Conservation (phyloP, 2,113 vertebrate genomes). For the Corydoras sp. region DNA sequence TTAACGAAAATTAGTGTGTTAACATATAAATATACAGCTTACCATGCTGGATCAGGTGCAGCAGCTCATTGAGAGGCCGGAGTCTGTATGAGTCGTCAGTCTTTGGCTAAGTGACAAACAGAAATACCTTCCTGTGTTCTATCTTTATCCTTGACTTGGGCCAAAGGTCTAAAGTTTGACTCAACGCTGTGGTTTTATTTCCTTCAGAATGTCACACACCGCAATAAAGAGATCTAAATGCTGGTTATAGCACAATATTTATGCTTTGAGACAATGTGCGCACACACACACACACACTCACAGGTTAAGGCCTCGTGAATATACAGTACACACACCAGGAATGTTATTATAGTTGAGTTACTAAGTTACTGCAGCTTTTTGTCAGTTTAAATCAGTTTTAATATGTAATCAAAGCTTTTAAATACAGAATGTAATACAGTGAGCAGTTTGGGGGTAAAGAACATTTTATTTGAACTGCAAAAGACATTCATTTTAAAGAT, state of each 20-base stretch:
- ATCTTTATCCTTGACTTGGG: slow-evolving; percentile 2
- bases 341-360: no score
- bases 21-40: not conserved
- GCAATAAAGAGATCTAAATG: not conserved
- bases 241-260: no score
- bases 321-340: no score
- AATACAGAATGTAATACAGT: not conserved
- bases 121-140: not conserved
- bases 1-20: not conserved
- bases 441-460: not conserved
- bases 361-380: no score
- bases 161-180: slow-evolving; percentile 23
- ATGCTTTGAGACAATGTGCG: no score
- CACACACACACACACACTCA: no score
- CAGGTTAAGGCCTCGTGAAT: no score
- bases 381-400: not conserved
- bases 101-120: not conserved
- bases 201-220: not conserved
- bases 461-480: slow-evolving; percentile 4
- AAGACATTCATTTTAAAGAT: not conserved
- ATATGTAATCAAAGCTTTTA: not conserved
- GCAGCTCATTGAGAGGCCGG: not conserved
- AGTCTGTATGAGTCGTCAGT: not conserved
- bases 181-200: not conserved
- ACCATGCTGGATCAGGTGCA: slow-evolving; percentile 1